phyloP scores from a whole-genome alignment of 2,888 invertebrate species.

The Oscheius sp. region DNA sequence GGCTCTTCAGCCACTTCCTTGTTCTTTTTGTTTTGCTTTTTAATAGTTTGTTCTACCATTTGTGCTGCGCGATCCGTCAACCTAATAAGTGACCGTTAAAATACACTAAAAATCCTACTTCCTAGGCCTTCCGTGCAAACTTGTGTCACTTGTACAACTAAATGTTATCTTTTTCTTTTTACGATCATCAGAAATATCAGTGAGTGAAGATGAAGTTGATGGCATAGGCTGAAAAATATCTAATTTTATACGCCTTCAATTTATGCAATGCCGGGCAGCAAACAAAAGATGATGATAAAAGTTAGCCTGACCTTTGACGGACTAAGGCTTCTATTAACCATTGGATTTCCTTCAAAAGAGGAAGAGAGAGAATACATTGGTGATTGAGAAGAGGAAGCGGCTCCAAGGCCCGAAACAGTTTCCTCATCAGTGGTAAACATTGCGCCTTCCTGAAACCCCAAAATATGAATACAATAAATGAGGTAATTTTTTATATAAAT shows the following conservation, averaged over 20 bases:
- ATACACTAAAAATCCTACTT: conserved; percentile 51
- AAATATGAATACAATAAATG: not conserved
- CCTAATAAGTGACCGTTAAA: conserved; percentile 36
- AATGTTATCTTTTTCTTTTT: conserved; percentile 52
- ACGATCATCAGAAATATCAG: conserved; percentile 28
- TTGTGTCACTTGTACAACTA: conserved; percentile 60
- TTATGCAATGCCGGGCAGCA: not conserved
- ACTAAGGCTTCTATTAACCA: conserved; percentile 3
- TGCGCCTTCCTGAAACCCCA: conserved; percentile 15
- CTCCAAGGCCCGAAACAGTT: conserved; percentile 23
- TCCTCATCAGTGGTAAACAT: conserved; percentile 17
- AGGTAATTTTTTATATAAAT: not conserved
- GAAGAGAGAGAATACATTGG: conserved; percentile 5
- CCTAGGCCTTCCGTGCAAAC: conserved; percentile 68
- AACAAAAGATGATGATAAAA: not conserved
- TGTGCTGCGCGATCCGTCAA: conserved; percentile 55
- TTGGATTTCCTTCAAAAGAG: conserved; percentile 5
- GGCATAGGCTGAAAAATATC: not conserved
- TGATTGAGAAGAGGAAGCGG: conserved; percentile 16
- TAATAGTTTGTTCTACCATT: conserved; percentile 42
- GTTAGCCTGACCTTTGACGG: conserved; percentile 23
- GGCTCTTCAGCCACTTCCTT: conserved; percentile 47
- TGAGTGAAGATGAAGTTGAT: conserved; percentile 2
- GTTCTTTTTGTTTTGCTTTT: conserved; percentile 39
- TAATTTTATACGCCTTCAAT: too few relatives aligned